Evolutionary conservation across 2,888 invertebrate genomes (phyloP).

Genomic region (Scrobipalpa atriplicella): DNA sequence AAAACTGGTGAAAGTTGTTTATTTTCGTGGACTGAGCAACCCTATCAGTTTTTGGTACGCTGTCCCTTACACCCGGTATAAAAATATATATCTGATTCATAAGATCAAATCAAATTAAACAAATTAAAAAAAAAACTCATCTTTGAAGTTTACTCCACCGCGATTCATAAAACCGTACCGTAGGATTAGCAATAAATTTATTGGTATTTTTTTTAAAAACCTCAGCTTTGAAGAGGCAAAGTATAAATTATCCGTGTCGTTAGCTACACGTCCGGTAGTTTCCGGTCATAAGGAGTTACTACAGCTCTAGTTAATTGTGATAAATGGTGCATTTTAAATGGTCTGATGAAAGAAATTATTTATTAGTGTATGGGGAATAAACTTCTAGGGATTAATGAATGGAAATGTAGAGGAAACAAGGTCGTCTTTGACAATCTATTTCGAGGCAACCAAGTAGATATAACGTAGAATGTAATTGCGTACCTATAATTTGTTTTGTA

Average conservation of each 20-base stretch:
- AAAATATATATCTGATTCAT: no score
- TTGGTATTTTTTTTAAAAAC: conserved; percentile 2
- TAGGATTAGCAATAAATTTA: conserved; percentile 1
- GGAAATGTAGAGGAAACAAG: not conserved
- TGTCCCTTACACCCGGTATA: no score
- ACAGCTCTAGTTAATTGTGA: conserved; percentile 15
- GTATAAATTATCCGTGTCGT: not conserved
- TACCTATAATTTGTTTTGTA: no score
- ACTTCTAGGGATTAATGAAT: not conserved
- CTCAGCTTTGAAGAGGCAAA: not conserved
- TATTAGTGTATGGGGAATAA: not conserved
- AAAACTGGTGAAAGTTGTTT: no score
- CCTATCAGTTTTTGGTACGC: no score
- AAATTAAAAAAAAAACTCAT: not conserved
- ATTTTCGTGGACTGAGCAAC: no score
- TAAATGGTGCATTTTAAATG: not conserved
- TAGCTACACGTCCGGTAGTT: not conserved
- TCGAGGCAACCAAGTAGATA: no score
- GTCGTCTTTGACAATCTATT: no score
- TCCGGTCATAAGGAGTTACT: conserved; percentile 14
- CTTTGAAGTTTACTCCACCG: not conserved
- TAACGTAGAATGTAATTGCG: no score
- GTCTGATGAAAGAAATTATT: conserved; percentile 18
- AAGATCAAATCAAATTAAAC: not conserved
- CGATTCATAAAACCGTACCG: not conserved